Evolutionary conservation across 2,113 vertebrate genomes (phyloP).

Genomic region (Illadopsis cleaveri): DNA sequence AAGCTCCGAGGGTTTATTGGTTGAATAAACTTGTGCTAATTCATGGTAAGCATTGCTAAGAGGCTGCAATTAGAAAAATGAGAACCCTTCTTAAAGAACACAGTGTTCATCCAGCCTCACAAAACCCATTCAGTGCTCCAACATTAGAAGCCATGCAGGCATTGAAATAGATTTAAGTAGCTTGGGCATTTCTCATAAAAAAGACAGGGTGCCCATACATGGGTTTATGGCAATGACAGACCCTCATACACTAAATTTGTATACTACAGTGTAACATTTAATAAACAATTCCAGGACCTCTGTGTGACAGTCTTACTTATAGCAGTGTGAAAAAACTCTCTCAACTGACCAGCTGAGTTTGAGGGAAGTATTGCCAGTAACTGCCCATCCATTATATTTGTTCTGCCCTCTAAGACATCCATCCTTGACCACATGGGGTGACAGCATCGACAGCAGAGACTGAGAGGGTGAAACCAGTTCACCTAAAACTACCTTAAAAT

Average conservation of each 20-base stretch:
- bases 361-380: neutral
- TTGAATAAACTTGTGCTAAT: conserved; percentile 94
- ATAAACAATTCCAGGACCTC: neutral
- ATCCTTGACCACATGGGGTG: rapidly evolving
- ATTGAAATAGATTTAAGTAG: neutral
- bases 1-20: conserved; percentile 94
- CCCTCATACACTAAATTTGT: neutral
- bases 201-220: rapidly evolving
- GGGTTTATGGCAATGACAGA: neutral
- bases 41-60: conserved; percentile 98
- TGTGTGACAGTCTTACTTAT: neutral
- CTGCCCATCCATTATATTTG: neutral
- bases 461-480: neutral
- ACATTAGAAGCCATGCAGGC: neutral
- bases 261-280: neutral
- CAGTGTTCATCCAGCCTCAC: neutral
- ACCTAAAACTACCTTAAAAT: neutral
- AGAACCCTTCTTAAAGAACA: neutral
- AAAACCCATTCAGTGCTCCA: neutral
- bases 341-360: neutral
- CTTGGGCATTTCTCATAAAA: neutral
- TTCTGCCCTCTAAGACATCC: neutral
- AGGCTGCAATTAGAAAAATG: conserved; percentile 77
- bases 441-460: neutral
- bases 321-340: neutral